Evolutionary conservation across 92 coral and sea anemone genomes (phyloP), one percentile per base, ranked within the genome.

Genomic region (Phenganax stokvisi): DNA sequence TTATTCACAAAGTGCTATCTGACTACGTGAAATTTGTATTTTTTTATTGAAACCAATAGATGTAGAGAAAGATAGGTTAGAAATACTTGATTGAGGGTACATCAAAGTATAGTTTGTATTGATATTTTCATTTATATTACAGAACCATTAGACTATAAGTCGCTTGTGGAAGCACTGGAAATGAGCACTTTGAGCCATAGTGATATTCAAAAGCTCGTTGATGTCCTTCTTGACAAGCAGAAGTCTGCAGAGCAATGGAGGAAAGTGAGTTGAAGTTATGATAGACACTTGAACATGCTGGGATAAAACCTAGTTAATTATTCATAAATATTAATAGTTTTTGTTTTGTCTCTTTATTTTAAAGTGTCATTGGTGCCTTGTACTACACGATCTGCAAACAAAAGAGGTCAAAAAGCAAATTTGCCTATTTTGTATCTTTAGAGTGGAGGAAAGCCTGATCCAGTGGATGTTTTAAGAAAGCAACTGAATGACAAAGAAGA

Each of bases 191-290:
- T 94, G 17, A 87, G 79, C 65, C 75, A 93, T 2, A 73, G 85
- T 9, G 98, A 94, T 75, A 83, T 91, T 28, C 98, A 94, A 81
- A 90, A 88, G 37, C 60, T 94, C 76, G 90, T 91, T 62, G 98
- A 94, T 79, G 85, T 92, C 75, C 86, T 94, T 31, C 86, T 92
- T n/a, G 91, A 90, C 87, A 91, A 92, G 56, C 97, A 94, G 63
- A 92, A 93, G 69, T 90, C 87, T 28, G 85, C 82, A 79, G 79
- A 77, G 3, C 94, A 94, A 64, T 94, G 97, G 98, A 89, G 86
- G 57, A 90, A 91, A 89, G 98, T 94, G 85, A 7, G 83, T 58
- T 51, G 57, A 37, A 37, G 47, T 37, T 37, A 37, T 37, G 47
- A 37, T 37, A 37, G 47, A 37, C 47, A 37, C 47, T 37, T 37